Evolutionary conservation across 2,113 vertebrate species (phyloP).

Genomic region (Cochlearius cochlearius): DNA sequence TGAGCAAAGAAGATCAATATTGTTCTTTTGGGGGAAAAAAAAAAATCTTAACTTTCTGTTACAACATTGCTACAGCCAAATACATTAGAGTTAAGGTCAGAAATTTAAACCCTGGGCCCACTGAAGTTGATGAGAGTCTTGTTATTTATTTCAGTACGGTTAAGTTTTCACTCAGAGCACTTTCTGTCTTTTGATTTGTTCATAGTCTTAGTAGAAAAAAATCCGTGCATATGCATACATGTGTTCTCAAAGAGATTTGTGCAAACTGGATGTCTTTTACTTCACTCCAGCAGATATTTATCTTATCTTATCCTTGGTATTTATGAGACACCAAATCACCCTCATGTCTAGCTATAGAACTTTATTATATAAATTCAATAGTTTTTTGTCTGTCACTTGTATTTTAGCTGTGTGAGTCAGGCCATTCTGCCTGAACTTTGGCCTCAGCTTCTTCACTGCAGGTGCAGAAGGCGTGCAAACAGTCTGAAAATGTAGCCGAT

Average conservation of each 20-base stretch:
- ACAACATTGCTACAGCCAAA: not conserved
- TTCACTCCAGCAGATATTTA: not conserved
- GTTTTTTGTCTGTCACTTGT: not conserved
- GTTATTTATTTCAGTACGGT: not conserved
- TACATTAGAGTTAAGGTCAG: not conserved
- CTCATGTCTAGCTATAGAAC: not conserved
- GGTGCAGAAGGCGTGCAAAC: not conserved
- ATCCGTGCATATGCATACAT: not conserved
- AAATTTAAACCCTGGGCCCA: not conserved
- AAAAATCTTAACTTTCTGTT: not conserved
- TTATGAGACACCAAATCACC: not conserved
- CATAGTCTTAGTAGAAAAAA: not conserved
- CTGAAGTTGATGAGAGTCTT: not conserved
- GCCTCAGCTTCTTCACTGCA: not conserved
- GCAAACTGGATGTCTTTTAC: not conserved
- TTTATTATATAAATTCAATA: not conserved
- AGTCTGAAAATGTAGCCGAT: not conserved
- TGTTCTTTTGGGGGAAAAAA: not conserved
- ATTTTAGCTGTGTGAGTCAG: not conserved
- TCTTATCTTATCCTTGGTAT: not conserved
- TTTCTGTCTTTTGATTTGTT: not conserved
- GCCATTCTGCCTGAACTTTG: slow-evolving; percentile 5
- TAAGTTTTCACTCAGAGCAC: not conserved
- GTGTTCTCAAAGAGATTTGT: not conserved
- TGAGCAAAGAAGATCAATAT: not conserved